Evolutionary conservation across 1,140 invertebrate genomes (phyloP).

Genomic region (Papilio polyxenes): DNA sequence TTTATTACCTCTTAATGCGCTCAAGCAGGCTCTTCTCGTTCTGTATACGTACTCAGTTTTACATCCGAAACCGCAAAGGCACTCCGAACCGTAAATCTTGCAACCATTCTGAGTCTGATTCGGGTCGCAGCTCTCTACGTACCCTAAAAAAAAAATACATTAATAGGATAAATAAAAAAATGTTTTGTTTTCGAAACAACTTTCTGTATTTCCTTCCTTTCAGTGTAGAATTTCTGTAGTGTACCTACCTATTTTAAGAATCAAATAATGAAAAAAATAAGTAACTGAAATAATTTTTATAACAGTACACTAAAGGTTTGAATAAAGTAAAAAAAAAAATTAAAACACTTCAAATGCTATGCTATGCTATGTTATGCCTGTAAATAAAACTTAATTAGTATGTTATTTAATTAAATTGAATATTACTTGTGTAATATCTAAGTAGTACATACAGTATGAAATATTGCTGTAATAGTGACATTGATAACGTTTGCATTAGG

Average conservation of each 20-base stretch:
- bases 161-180: too few relatives aligned
- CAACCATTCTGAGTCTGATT: conserved; percentile 81
- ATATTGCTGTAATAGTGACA: neutral
- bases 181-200: too few relatives aligned
- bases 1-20: conserved; percentile 78
- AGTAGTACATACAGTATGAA: neutral
- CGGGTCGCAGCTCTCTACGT: conserved; percentile 61
- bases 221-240: too few relatives aligned
- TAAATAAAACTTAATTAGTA: too few relatives aligned
- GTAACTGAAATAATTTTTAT: too few relatives aligned
- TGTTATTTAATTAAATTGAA: neutral
- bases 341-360: too few relatives aligned
- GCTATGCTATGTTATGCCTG: too few relatives aligned
- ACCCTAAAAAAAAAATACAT: conserved; percentile 50
- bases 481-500: conserved; percentile 34
- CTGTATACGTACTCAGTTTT: conserved; percentile 80
- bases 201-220: too few relatives aligned
- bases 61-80: conserved; percentile 81
- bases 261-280: neutral
- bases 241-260: too few relatives aligned
- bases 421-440: neutral
- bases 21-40: conserved; percentile 75
- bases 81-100: conserved; percentile 78
- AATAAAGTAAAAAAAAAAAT: too few relatives aligned
- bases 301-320: too few relatives aligned